Base-by-base conservation (phyloP, 2,797 vertebrate genomes). In the Catharus ustulatus region DNA sequence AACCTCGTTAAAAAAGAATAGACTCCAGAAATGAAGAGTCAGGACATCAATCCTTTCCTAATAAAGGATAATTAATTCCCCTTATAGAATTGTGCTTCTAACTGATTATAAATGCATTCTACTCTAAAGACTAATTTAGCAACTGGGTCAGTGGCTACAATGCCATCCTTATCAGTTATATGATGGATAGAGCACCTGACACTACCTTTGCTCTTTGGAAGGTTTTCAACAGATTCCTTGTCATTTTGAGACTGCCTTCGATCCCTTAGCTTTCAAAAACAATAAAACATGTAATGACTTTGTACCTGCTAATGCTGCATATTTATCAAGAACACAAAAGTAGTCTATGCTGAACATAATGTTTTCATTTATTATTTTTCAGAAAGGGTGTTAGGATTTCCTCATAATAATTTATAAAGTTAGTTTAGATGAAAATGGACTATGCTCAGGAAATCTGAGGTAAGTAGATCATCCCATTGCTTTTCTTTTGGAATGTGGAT, bases 191-290 rank as follows among this genome's bases (percentile, higher is more conserved):
- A 55, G 76, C 74, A 73, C 59, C 63, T 95, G 93, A 52, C 45
- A 90, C 34, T 59, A 36, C 77, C 38, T 93, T 87, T 8, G 4
- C 43, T 87, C 61, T 92, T 77, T 61, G 81, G 90, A 95, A 93
- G 21, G 30, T 77, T 96, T 92, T 57, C 57, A 80, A 4, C 62
- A 58, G 58, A 82, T 94, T 89, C 40, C 27, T 94, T 87, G 84
- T 95, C 75, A 54, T 34, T 59, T 76, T 72, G 36, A 68, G 49
- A 24, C 58, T 87, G 59, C 6, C 1, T 95, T 87, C 11, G 2
- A 92, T 96, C 46, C 46, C 62, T 49, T 46, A 68, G 71, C 95
- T 92, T 94, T 97, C 93, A 96, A 75, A 96, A 94, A 54, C 90
- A 92, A 83, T 96, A 89, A 94, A 93, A 95, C 84, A 61, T 36